These are phyloP conservation scores for Prorops nasuta DNA, from an alignment of 1,140 invertebrate species.

Conservation along the genomic window DNA sequence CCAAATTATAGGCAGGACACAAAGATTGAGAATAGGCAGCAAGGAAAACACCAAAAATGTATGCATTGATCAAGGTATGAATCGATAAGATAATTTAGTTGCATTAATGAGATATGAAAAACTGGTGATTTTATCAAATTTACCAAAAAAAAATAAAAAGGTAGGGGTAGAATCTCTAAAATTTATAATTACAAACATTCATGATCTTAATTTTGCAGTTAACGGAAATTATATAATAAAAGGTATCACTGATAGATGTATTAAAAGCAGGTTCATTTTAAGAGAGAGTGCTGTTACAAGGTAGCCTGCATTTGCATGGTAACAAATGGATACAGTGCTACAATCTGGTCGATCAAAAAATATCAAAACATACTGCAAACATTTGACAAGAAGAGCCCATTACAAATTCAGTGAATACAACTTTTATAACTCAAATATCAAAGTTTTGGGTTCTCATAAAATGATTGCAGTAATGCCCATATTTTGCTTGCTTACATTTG, in stretches of 20 bases:
- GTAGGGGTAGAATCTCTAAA: too few species aligned
- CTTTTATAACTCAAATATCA: too few species aligned
- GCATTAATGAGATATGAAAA: too few species aligned
- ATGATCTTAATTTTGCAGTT: conserved; percentile 4
- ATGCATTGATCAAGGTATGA: conserved; percentile 23
- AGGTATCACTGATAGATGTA: conserved; percentile 3
- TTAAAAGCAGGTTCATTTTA: conserved; percentile 15
- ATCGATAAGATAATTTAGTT: conserved; percentile 14
- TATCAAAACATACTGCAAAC: conserved; percentile 32
- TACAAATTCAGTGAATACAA: too few species aligned
- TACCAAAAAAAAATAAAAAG: conserved; percentile 5
- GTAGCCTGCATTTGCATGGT: conserved; percentile 39
- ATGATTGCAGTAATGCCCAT: conserved; percentile 32
- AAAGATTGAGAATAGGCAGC: too few species aligned
- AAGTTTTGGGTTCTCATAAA: conserved; percentile 30
- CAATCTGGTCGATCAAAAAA: conserved; percentile 26
- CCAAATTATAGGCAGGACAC: too few species aligned
- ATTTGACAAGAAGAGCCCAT: conserved; percentile 39
- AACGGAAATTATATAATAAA: conserved; percentile 13
- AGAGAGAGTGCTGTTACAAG: conserved; percentile 41
- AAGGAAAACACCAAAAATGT: conserved; percentile 54
- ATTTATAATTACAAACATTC: conserved; percentile 12
- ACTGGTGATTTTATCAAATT: conserved; percentile 2
- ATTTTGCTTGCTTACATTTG: conserved; percentile 56
- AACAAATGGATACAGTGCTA: conserved; percentile 52